A percentile compares a stretch with the other conserved stretches of the same genome.
Conservation (phyloP, 2,797 vertebrate species). For the Cossypha polioptera region DNA sequence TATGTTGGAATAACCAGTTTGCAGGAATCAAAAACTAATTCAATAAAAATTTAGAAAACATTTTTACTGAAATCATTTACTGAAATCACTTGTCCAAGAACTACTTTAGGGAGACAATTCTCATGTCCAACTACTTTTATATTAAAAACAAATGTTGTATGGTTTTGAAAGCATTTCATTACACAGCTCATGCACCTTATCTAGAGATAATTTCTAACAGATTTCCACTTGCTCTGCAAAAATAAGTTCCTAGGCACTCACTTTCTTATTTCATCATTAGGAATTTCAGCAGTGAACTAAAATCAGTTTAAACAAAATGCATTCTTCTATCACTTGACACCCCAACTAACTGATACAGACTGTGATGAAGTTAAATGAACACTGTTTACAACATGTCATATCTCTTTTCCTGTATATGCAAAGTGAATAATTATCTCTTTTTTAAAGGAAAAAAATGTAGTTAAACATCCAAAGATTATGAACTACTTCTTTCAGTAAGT, state of each 20-base stretch:
- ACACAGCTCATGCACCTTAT: slow-evolving; percentile 65
- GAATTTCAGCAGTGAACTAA: slow-evolving; percentile 68
- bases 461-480: not conserved
- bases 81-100: slow-evolving; percentile 64
- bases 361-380: slow-evolving; percentile 60
- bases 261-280: slow-evolving; percentile 28
- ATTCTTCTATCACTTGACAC: slow-evolving; percentile 69
- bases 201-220: slow-evolving; percentile 77
- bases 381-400: slow-evolving; percentile 54
- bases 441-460: slow-evolving; percentile 24
- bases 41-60: slow-evolving; percentile 55
- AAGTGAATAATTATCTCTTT: not conserved
- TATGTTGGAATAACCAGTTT: slow-evolving; percentile 24
- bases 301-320: slow-evolving; percentile 69
- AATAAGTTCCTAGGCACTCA: slow-evolving; percentile 62
- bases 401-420: slow-evolving; percentile 43
- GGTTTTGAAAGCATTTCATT: slow-evolving; percentile 70
- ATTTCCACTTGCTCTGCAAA: slow-evolving; percentile 67
- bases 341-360: slow-evolving; percentile 50
- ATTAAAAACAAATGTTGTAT: slow-evolving; percentile 78
- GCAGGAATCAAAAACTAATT: slow-evolving; percentile 52
- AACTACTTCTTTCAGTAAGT: slow-evolving; percentile 1
- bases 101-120: slow-evolving; percentile 49
- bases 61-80: slow-evolving; percentile 28
- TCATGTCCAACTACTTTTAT: slow-evolving; percentile 58